Evolutionary conservation across 2,888 invertebrate genomes (phyloP).

Genomic region (Ischnus inquisitorius): DNA sequence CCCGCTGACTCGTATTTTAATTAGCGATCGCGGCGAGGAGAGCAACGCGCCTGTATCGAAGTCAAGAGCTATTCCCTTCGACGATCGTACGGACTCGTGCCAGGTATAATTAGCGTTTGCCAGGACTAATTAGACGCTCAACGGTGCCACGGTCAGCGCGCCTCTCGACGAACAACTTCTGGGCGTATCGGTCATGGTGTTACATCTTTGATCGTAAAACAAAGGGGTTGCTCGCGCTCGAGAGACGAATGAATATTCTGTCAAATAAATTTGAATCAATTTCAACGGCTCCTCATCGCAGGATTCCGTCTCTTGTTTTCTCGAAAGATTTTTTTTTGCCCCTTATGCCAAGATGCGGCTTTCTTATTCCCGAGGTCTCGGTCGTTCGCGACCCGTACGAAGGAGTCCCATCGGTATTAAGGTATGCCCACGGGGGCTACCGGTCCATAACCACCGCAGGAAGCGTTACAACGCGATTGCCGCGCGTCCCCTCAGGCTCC

Average conservation of each 20-base stretch:
- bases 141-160: slow-evolving; percentile 63
- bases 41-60: background rate
- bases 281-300: background rate
- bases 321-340: background rate
- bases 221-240: background rate
- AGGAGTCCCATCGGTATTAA: slow-evolving; percentile 10
- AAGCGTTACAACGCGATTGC: slow-evolving; percentile 67
- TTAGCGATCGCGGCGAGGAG: slow-evolving; percentile 50
- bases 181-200: slow-evolving; percentile 43
- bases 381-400: slow-evolving; percentile 21
- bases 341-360: background rate
- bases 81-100: slow-evolving; percentile 42
- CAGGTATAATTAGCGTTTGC: slow-evolving; percentile 60
- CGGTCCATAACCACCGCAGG: slow-evolving; percentile 66
- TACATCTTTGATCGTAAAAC: slow-evolving; percentile 51
- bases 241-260: slow-evolving; percentile 6
- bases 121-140: slow-evolving; percentile 77
- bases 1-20: slow-evolving; percentile 59
- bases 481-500: slow-evolving; percentile 77
- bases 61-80: slow-evolving; percentile 57
- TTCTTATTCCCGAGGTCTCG: background rate
- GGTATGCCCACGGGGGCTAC: slow-evolving; percentile 66
- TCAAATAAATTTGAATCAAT: slow-evolving; percentile 9
- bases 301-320: background rate
- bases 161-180: slow-evolving; percentile 20